Conservation (phyloP, 2,888 invertebrate genomes). For the Mimas tiliae region DNA sequence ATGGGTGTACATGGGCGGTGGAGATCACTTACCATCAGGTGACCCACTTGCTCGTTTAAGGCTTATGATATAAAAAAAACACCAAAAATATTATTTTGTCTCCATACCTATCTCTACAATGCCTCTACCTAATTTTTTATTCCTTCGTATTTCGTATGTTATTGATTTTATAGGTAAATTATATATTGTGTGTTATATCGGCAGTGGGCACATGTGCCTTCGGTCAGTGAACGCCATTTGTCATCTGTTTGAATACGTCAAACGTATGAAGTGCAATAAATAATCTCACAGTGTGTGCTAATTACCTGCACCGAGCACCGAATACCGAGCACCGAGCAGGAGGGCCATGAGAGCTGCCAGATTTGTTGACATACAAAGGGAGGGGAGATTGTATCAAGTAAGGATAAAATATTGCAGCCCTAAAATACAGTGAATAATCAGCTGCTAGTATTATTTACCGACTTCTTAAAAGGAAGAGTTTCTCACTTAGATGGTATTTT, state of each 20-base stretch:
- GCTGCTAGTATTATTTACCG: too few species aligned
- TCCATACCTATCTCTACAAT: too few species aligned
- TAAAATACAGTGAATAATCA: not conserved
- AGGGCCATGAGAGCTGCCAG: not conserved
- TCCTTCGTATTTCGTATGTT: too few species aligned
- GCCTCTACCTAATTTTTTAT: too few species aligned
- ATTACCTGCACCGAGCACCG: not conserved
- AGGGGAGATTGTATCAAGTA: not conserved
- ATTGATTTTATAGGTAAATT: not conserved
- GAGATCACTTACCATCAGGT: too few species aligned
- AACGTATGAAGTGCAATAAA: conserved; percentile 11
- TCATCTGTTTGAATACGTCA: conserved; percentile 9
- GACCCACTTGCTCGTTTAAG: too few species aligned
- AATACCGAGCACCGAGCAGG: not conserved
- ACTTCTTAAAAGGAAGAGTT: too few species aligned
- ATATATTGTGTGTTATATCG: too few species aligned
- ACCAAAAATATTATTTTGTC: too few species aligned
- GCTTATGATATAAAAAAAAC: too few species aligned
- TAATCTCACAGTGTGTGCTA: not conserved
- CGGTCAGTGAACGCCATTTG: not conserved
- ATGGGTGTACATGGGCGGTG: too few species aligned
- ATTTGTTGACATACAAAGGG: not conserved
- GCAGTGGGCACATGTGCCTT: not conserved
- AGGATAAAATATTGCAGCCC: not conserved
- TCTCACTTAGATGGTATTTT: too few species aligned